These are phyloP conservation scores for Macropodus opercularis DNA, from an alignment of 2,797 vertebrate genomes.

Conservation along the genomic window DNA sequence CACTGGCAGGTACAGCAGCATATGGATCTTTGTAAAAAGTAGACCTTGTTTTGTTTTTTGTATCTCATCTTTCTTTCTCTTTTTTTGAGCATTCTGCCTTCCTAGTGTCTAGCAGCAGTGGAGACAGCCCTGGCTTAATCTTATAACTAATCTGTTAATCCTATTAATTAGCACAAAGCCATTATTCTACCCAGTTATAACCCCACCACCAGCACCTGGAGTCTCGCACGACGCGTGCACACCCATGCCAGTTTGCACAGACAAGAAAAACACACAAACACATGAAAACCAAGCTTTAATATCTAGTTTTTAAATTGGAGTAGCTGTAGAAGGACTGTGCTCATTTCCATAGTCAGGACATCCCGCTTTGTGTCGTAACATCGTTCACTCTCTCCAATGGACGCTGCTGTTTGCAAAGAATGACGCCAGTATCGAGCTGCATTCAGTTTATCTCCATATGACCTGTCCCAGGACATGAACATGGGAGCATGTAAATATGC, in stretches of 20 bases:
- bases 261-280: background rate
- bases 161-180: conserved; percentile 68
- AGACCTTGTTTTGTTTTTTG: background rate
- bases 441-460: conserved; percentile 21
- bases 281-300: background rate
- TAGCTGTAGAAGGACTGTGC: background rate
- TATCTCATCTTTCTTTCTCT: background rate
- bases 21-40: too few relatives aligned
- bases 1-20: too few relatives aligned
- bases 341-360: too few relatives aligned
- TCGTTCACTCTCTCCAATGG: background rate
- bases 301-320: background rate
- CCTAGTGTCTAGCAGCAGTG: conserved; percentile 5
- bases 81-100: conserved; percentile 3
- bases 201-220: conserved; percentile 16
- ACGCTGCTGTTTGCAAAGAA: background rate
- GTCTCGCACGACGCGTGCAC: conserved; percentile 34
- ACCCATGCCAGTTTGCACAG: conserved; percentile 1
- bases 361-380: background rate
- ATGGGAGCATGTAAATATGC: conserved; percentile 42
- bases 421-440: background rate
- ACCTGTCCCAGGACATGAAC: conserved; percentile 44
- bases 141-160: conserved; percentile 68
- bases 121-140: conserved; percentile 45
- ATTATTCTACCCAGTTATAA: conserved; percentile 59